Evolutionary conservation across 2,888 invertebrate species (phyloP).

Genomic region (Uropetala carovei): DNA sequence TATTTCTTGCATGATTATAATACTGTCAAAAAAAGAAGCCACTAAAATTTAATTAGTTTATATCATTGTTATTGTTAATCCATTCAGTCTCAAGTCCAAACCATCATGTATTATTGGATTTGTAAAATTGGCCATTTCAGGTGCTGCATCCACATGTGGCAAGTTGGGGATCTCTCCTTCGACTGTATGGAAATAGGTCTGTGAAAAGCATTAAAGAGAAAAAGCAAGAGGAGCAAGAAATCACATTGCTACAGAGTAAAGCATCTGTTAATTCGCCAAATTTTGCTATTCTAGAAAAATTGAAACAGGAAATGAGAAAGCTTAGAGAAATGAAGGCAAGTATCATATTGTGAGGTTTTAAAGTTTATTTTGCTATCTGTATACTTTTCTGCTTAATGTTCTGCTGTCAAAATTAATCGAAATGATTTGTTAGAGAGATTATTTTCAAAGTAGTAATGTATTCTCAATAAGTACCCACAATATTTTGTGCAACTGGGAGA

Average conservation of each 20-base stretch:
- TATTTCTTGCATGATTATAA: too few species aligned
- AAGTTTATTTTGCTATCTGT: neutral
- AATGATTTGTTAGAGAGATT: neutral
- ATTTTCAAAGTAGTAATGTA: too few species aligned
- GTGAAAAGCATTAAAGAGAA: conserved; percentile 94
- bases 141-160: conserved; percentile 95
- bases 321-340: conserved; percentile 79
- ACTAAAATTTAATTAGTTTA: too few species aligned
- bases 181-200: conserved; percentile 94
- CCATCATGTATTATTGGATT: neutral
- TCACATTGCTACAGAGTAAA: conserved; percentile 91
- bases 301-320: conserved; percentile 88
- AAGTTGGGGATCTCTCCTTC: conserved; percentile 95
- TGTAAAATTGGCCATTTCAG: conserved; percentile 74
- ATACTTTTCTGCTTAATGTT: neutral
- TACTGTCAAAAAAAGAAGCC: too few species aligned
- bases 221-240: conserved; percentile 94
- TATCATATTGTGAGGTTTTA: neutral
- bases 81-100: neutral
- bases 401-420: neutral
- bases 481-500: too few species aligned
- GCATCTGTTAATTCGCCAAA: conserved; percentile 94
- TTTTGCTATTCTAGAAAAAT: conserved; percentile 91
- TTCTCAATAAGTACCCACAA: too few species aligned
- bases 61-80: too few species aligned